These are phyloP conservation scores for Chloroceryle inda DNA, from an alignment of 2,797 vertebrate species.

Conservation along the genomic window DNA sequence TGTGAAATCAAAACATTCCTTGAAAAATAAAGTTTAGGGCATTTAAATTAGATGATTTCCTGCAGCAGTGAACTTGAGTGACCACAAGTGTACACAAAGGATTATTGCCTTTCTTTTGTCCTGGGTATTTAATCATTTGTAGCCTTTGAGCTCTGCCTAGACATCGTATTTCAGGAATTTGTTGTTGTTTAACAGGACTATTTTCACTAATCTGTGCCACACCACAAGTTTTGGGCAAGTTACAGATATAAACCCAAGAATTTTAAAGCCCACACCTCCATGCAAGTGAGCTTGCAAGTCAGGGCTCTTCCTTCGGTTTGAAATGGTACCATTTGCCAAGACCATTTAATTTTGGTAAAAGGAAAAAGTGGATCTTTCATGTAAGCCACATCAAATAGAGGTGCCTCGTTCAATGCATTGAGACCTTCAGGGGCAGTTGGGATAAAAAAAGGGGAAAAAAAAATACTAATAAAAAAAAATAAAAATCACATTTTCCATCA, in stretches of 20 bases:
- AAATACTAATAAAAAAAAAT: too few relatives aligned
- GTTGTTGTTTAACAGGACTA: not conserved
- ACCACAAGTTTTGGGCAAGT: not conserved
- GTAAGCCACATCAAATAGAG: not conserved
- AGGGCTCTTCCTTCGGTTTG: not conserved
- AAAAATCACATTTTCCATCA: not conserved
- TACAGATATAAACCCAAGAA: not conserved
- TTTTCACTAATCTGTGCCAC: constrained; percentile 4
- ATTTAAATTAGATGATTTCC: not conserved
- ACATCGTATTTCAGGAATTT: not conserved
- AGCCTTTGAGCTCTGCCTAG: not conserved
- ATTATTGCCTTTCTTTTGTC: constrained; percentile 17
- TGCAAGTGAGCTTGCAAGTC: not conserved
- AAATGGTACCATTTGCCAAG: not conserved
- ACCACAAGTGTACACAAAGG: not conserved
- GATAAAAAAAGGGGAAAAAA: rapidly evolving
- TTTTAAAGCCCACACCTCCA: not conserved
- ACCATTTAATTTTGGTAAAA: not conserved
- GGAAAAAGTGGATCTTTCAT: rapidly evolving
- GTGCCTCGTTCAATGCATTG: rapidly evolving
- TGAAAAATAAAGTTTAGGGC: not conserved
- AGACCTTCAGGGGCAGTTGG: not conserved
- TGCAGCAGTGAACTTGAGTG: not conserved
- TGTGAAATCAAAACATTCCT: not conserved
- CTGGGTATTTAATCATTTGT: not conserved